These are phyloP conservation scores for Beris chalybata DNA, from an alignment of 2,888 invertebrate genomes.

Conservation along the genomic window DNA sequence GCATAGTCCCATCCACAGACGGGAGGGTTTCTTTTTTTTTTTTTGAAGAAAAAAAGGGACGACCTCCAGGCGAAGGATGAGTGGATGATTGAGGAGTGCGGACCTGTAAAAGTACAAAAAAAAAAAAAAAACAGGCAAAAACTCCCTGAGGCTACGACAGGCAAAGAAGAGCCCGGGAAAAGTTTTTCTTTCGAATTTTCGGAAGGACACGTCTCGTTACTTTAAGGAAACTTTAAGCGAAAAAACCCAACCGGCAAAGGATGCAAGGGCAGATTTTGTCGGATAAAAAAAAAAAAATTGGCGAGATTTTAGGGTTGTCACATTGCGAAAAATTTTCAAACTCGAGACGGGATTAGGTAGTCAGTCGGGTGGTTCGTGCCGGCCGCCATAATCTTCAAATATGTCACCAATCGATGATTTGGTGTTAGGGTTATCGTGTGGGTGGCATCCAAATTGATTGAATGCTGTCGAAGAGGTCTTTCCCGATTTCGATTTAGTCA, in stretches of 20 bases:
- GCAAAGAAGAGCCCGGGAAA: slow-evolving; percentile 3
- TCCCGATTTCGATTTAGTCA: too few species aligned
- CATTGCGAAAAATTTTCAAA: slow-evolving; percentile 26
- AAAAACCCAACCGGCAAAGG: slow-evolving; percentile 3
- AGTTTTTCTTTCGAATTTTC: slow-evolving; percentile 12
- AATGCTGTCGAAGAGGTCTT: too few species aligned
- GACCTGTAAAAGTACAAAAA: background rate
- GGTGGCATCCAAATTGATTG: too few species aligned
- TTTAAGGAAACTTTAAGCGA: slow-evolving; percentile 15
- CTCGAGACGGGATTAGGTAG: slow-evolving; percentile 24
- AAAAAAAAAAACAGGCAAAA: background rate
- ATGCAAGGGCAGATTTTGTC: slow-evolving; percentile 23
- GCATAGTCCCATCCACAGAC: too few species aligned
- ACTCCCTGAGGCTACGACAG: too few species aligned
- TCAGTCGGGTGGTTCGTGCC: too few species aligned
- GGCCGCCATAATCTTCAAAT: slow-evolving; percentile 18
- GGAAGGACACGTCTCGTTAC: too few species aligned
- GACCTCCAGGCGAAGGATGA: background rate
- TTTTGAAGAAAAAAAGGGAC: background rate
- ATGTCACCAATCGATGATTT: too few species aligned
- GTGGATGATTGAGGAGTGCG: background rate
- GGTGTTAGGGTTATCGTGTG: too few species aligned
- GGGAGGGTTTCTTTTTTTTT: too few species aligned
- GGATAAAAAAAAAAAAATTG: slow-evolving; percentile 16
- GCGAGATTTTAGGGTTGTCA: slow-evolving; percentile 33